phyloP scores from a whole-genome alignment of 1,140 invertebrate species.

The Caerostris darwini region DNA sequence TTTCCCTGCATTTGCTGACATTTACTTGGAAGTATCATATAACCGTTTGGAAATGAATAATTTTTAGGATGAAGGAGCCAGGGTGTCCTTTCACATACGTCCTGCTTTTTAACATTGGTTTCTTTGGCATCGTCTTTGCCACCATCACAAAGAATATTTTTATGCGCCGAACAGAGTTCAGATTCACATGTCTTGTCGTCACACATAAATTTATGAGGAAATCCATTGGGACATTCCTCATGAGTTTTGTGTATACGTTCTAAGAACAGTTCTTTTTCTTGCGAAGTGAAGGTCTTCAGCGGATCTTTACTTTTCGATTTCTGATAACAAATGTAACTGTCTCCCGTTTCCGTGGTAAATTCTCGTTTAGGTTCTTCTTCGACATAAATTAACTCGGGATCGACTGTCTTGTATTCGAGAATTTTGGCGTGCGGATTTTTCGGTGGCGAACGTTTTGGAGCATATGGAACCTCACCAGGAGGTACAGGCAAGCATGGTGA shows the following conservation, averaged over 20 bases:
- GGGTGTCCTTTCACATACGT: background rate
- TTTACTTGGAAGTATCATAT: slow-evolving; percentile 18
- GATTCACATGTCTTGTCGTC: background rate
- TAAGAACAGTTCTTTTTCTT: background rate
- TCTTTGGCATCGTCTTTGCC: background rate
- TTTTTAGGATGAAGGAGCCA: slow-evolving; percentile 7
- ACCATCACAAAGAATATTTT: background rate
- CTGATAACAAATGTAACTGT: slow-evolving; percentile 55
- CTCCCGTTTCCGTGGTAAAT: slow-evolving; percentile 27
- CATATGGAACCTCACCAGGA: background rate
- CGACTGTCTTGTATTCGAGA: background rate
- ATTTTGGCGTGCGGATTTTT: slow-evolving; percentile 43
- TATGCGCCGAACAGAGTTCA: background rate
- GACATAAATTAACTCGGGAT: slow-evolving; percentile 3
- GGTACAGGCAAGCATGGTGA: slow-evolving; percentile 3
- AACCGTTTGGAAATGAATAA: slow-evolving; percentile 4
- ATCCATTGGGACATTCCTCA: background rate
- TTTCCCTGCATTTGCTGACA: background rate
- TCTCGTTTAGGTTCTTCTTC: slow-evolving; percentile 4
- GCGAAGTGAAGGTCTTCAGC: background rate
- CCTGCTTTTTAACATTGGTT: background rate
- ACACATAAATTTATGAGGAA: background rate
- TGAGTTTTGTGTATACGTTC: background rate
- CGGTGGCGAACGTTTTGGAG: background rate
- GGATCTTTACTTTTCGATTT: background rate